These are phyloP conservation scores for Amblyraja radiata DNA, from an alignment of 2,797 vertebrate genomes.

Conservation along the genomic window DNA sequence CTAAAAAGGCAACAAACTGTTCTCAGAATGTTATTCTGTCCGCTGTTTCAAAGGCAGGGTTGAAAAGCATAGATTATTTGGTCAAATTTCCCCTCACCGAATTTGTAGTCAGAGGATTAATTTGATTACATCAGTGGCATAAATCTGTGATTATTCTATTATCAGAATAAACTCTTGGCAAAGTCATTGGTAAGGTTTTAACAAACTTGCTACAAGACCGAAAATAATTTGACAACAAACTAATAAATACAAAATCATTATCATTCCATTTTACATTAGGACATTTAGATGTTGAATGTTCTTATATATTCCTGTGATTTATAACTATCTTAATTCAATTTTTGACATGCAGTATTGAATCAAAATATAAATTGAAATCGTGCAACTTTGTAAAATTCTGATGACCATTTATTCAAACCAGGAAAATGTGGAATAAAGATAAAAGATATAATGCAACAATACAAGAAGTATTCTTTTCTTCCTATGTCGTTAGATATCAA, in stretches of 20 bases:
- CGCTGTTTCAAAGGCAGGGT: slow-evolving; percentile 3
- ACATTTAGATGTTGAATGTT: not conserved
- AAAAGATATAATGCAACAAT: no score
- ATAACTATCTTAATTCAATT: not conserved
- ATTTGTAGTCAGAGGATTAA: not conserved
- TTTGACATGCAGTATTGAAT: not conserved
- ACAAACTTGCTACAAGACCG: not conserved
- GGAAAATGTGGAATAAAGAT: no score
- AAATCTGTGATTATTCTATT: not conserved
- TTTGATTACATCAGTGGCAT: not conserved
- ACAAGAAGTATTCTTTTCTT: no score
- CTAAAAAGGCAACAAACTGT: not conserved
- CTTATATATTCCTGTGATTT: not conserved
- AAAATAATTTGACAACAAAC: not conserved
- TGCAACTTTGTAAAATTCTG: not conserved
- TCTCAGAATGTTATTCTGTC: not conserved
- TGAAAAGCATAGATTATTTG: not conserved
- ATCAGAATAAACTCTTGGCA: not conserved
- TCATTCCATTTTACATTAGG: not conserved
- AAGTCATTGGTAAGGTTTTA: not conserved
- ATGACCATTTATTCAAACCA: no score
- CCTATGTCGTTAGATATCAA: no score
- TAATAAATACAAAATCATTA: not conserved
- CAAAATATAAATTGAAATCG: not conserved
- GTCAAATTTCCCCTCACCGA: not conserved